A percentile compares a stretch with the other conserved stretches of the same genome.
These are phyloP conservation scores for Trachelus troglodyta DNA, from an alignment of 2,888 invertebrate species.

Conservation along the genomic window DNA sequence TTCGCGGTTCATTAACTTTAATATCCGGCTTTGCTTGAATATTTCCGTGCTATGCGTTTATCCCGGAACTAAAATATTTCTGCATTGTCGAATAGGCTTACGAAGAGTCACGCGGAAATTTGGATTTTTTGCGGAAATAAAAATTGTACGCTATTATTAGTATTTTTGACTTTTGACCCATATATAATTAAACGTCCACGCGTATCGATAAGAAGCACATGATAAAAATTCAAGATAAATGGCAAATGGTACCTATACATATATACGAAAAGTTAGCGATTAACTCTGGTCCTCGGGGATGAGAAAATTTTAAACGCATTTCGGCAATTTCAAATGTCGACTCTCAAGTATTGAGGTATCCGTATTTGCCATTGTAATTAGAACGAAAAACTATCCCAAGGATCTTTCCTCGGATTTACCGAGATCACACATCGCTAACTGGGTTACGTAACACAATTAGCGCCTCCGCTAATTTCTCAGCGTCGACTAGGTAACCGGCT, in stretches of 20 bases:
- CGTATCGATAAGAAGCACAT: background rate
- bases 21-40: conserved; percentile 12
- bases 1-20: conserved; percentile 23
- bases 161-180: background rate
- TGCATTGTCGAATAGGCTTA: conserved; percentile 15
- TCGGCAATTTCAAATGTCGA: background rate
- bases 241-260: background rate
- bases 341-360: background rate
- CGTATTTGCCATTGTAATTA: conserved; percentile 25
- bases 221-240: background rate
- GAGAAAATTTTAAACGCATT: background rate
- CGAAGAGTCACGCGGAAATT: conserved; percentile 27
- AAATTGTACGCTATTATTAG: background rate
- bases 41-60: conserved; percentile 25
- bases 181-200: background rate
- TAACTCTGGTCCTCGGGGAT: background rate
- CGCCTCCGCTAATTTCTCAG: conserved; percentile 61
- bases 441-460: conserved; percentile 62
- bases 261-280: background rate
- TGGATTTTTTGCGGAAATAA: background rate
- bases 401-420: conserved; percentile 17
- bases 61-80: conserved; percentile 25
- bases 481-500: conserved; percentile 51
- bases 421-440: conserved; percentile 56
- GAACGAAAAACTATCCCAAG: conserved; percentile 32